These are phyloP conservation scores for Pachyramphus minor DNA, from an alignment of 2,113 vertebrate species.

Conservation along the genomic window DNA sequence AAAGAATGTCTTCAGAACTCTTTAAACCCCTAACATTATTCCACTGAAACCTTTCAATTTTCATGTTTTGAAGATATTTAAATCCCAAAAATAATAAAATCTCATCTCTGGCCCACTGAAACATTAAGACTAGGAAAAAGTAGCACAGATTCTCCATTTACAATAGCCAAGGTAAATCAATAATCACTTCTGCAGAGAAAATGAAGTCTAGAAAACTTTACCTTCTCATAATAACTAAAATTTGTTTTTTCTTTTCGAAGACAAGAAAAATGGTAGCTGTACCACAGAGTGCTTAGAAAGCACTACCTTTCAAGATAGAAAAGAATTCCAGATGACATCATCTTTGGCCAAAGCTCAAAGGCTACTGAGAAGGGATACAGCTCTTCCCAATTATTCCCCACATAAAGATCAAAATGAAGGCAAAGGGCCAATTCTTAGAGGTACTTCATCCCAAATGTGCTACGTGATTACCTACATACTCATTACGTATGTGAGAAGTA, in stretches of 20 bases:
- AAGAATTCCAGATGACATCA: slow-evolving; percentile 48
- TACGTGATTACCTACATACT: not conserved
- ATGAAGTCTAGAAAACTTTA: not conserved
- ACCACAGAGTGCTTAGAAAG: slow-evolving; percentile 2
- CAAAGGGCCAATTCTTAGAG: slow-evolving; percentile 38
- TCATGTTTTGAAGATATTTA: not conserved
- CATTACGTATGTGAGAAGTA: not conserved
- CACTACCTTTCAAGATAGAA: not conserved
- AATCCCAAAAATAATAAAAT: not conserved
- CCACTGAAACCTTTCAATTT: not conserved
- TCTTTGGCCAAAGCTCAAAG: slow-evolving; percentile 58
- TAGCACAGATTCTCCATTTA: not conserved
- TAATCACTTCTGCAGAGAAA: not conserved
- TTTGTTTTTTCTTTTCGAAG: not conserved
- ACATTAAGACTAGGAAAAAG: not conserved
- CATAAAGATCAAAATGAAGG: slow-evolving; percentile 50
- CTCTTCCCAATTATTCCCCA: slow-evolving; percentile 39
- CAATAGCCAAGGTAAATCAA: not conserved
- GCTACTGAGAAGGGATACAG: slow-evolving; percentile 24
- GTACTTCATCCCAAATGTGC: slow-evolving; percentile 19
- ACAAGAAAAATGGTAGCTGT: not conserved
- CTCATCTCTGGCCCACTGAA: not conserved
- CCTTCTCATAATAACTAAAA: not conserved
- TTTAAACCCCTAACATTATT: not conserved
- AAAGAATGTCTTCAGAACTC: not conserved